Base-by-base conservation (phyloP, 2,888 invertebrate genomes). In the Lithosia quadra region DNA sequence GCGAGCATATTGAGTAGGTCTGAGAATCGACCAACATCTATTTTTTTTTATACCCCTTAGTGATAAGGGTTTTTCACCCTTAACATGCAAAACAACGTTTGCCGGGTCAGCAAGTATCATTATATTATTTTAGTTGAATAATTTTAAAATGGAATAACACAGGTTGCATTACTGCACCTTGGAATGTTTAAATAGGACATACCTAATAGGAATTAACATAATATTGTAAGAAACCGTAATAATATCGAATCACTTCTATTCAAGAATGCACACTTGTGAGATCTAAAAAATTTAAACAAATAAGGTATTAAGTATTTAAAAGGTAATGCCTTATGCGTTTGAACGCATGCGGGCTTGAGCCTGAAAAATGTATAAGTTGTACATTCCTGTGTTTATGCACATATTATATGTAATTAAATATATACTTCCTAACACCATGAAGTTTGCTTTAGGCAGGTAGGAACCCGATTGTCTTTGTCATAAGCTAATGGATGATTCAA, bases 391-490 rank as follows among this genome's bases (percentile, higher is more conserved):
- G 9, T 49, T n/a, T 18, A 49, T 49, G 7, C 1, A 13, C 15
- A 8, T 13, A 15, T 24, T 22, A 8, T 13, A 15, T 24, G 21
- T 36, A 13, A 21, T 39, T 24, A 15, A 62, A 62, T 62, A 49
- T 62, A 24, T 24, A 62, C 49, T 49, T 49, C 49, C 49, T 28
- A 33, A 8, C 11, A 1, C 21, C 33, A 62, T 28, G 62, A 22
- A 22, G 22, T 56, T 56, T 56, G 21, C 22, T 13, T 62, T 62
- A 62, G 49, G n/a, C 5, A 49, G n/a, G 11, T 21, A 11, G 9
- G 39, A 24, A 43, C 24, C n/a, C 53, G 10, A 34, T 55, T 63
- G 55, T 55, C 63, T 63, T 63, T 63, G 63, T 55, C 34, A 11
- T 22, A 53, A 55, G 34, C 34, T 55, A 15, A 18, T 34, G 21